Evolutionary conservation across 1,140 invertebrate genomes (phyloP).

Genomic region (Drosophila trapezifrons): DNA sequence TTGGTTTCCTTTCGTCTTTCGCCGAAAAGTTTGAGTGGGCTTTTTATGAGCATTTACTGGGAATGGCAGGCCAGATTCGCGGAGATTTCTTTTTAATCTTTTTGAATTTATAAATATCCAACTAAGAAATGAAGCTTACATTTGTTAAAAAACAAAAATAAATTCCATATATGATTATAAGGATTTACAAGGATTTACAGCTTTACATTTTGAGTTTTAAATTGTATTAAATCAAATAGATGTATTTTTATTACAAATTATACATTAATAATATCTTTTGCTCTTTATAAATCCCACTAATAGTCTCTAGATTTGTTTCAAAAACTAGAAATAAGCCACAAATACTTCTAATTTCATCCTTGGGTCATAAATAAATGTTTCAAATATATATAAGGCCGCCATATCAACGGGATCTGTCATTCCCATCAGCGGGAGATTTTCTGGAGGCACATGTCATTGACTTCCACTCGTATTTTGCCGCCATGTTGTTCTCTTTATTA

Average conservation of each 20-base stretch:
- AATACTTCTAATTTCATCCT: background rate
- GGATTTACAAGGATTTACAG: too few relatives aligned
- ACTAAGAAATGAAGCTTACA: background rate
- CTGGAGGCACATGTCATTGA: conserved; percentile 44
- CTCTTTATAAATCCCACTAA: too few relatives aligned
- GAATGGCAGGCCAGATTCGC: background rate
- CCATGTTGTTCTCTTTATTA: conserved; percentile 71
- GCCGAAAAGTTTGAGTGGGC: conserved; percentile 7
- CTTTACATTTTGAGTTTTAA: too few relatives aligned
- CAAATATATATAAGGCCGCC: conserved; percentile 15
- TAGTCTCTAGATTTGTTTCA: background rate
- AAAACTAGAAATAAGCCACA: background rate
- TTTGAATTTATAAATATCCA: background rate
- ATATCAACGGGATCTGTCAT: conserved; percentile 34
- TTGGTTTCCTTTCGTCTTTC: conserved; percentile 26
- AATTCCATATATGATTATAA: too few relatives aligned
- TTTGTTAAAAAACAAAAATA: too few relatives aligned
- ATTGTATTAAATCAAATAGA: too few relatives aligned
- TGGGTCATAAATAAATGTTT: conserved; percentile 8
- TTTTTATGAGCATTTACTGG: background rate
- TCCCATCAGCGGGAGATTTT: conserved; percentile 40
- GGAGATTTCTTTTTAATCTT: background rate
- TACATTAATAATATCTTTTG: too few relatives aligned
- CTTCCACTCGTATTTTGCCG: conserved; percentile 36
- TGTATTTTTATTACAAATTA: too few relatives aligned